A percentile compares a stretch with the other conserved stretches of the same genome.
These are phyloP conservation scores for Paralichthys olivaceus DNA, from an alignment of 2,113 vertebrate genomes.

Conservation along the genomic window DNA sequence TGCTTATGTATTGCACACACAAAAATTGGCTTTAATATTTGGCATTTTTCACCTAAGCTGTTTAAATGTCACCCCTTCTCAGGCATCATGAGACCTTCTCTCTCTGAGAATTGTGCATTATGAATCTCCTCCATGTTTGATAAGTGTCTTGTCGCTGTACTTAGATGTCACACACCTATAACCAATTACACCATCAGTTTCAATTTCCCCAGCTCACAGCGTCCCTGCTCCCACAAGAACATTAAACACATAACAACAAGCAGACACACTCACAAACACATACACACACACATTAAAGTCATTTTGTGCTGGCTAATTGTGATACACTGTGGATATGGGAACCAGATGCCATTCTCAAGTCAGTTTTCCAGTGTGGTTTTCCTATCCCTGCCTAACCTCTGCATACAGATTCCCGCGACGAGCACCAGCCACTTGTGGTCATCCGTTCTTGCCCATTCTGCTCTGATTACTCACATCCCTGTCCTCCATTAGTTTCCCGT, in stretches of 20 bases:
- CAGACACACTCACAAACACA: conserved; percentile 44
- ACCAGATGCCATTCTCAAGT: conserved; percentile 85
- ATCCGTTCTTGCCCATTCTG: conserved; percentile 74
- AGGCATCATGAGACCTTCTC: conserved; percentile 5
- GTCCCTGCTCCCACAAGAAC: conserved; percentile 48
- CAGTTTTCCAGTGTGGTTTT: conserved; percentile 80
- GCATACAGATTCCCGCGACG: conserved; percentile 74
- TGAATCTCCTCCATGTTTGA: conserved; percentile 4
- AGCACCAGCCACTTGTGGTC: conserved; percentile 82
- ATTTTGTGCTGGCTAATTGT: conserved; percentile 80
- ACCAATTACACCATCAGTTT: conserved; percentile 23
- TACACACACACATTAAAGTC: conserved; percentile 73
- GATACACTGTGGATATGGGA: conserved; percentile 80
- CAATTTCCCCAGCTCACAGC: conserved; percentile 20
- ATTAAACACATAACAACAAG: conserved; percentile 56
- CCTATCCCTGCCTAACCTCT: conserved; percentile 80
- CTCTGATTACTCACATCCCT: conserved; percentile 82
- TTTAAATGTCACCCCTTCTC: conserved; percentile 36
- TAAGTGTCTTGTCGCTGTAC: background rate
- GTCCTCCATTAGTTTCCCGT: conserved; percentile 78
- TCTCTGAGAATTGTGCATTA: background rate
- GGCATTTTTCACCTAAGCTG: conserved; percentile 40
- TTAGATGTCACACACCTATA: background rate
- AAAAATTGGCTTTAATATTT: conserved; percentile 16
- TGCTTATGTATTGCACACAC: conserved; percentile 33